A percentile compares a stretch with the other conserved stretches of the same genome.
These are phyloP conservation scores for Tapirus indicus DNA, from an alignment of 2,797 vertebrate genomes.

Conservation along the genomic window DNA sequence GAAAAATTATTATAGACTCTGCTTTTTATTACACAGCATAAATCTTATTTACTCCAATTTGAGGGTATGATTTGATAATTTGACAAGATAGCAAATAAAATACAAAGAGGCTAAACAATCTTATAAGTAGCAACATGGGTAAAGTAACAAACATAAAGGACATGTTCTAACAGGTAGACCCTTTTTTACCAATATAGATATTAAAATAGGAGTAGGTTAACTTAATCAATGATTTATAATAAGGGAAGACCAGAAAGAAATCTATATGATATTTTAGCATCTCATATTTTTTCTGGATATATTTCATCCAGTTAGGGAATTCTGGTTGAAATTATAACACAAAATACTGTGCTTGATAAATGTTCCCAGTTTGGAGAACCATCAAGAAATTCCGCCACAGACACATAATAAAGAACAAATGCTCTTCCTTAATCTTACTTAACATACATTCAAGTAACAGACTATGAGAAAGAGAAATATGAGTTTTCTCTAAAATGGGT, in stretches of 20 bases:
- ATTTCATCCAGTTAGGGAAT: conserved; percentile 2
- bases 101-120: background rate
- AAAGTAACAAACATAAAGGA: background rate
- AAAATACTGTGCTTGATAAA: conserved; percentile 30
- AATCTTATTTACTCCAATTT: background rate
- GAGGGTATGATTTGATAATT: background rate
- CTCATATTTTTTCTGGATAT: background rate
- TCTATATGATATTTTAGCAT: background rate
- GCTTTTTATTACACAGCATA: background rate
- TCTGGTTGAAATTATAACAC: conserved; percentile 34
- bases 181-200: background rate
- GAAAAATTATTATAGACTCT: background rate
- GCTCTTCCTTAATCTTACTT: conserved; percentile 55
- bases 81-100: conserved; percentile 13
- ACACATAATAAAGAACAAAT: conserved; percentile 65
- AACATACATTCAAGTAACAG: conserved; percentile 49
- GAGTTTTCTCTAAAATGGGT: background rate
- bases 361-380: conserved; percentile 11
- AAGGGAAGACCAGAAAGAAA: background rate
- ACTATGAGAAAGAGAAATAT: background rate
- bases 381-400: conserved; percentile 4
- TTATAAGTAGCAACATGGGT: background rate
- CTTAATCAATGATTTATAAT: background rate
- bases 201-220: background rate
- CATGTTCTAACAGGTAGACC: background rate